Base-by-base conservation (phyloP, 2,888 invertebrate species). In the Periphyllus acericola region DNA sequence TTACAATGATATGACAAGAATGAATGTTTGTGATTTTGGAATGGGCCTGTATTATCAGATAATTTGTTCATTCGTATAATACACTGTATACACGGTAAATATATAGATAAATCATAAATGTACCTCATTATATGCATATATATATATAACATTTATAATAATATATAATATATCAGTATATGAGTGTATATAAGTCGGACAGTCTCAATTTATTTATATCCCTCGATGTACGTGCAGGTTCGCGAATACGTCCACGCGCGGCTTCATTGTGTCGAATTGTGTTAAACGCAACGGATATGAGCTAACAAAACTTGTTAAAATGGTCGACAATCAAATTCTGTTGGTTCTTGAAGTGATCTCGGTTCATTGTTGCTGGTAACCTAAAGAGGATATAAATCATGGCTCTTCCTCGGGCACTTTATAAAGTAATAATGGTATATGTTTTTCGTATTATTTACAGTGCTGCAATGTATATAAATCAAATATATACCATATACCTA, bases 281-380 rank as follows among this genome's bases (percentile, higher is more conserved):
- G 55, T 52, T 83, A 75, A 83, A 75, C 11, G 36, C 75, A 21
- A 85, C 78, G 78, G 78, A 85, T 79, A 71, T 78, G 68, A 78
- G 78, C 68, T 85, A 85, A 71, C 85, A 68, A 85, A 85, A 85
- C 78, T 78, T 68, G 85, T 85, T 68, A 76, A 68, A 78, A 78
- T 66, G 85, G 60, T 85, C 68, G 68, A 85, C 78, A 85, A 85
- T 78, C 52, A 79, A 79, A 79, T 78, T 52, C 34, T n/a, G 78
- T n/a, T 40, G 66, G 66, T 84, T 40, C 40, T 4, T 21, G 21
- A 74, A 84, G 32, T 66, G 66, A 76, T 84, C 46, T 82, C 32
- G 25, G 25, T 71, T 40, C n/a, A 84, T 84, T 84, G 83, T 84
- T 66, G 75, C 40, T 17, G 0, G 75, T 60, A 66, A 75, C 60